Base-by-base conservation (phyloP, 2,113 vertebrate genomes). In the Dromiciops gliroides region DNA sequence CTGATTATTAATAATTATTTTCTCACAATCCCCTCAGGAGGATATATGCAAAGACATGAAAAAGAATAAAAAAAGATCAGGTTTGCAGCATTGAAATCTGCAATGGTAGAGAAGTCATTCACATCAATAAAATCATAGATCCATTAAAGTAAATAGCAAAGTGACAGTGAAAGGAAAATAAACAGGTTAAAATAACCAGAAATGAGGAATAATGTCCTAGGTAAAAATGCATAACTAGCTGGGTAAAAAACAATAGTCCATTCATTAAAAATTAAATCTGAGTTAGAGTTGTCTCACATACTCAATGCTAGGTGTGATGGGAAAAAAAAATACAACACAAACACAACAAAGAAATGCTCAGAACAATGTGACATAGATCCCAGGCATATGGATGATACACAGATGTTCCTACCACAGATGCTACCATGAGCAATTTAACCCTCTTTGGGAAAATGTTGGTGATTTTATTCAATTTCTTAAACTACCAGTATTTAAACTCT, bases 401-500 rank as follows among this genome's bases (percentile, higher is more conserved):
- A 95, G 94, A 92, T 96, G 93, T 96, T 97, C 90, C 24, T 56
- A 98, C 88, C 93, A 95, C 94, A 97, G 95, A 91, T 95, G 93
- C 92, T 96, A 88, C 90, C 96, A 97, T 88, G 93, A 95, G 93
- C 25, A 90, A 28, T 92, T 91, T 90, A 97, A 95, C 93, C 91
- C 48, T 96, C 96, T 95, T 37, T 93, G 47, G 92, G 31, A 95
- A 98, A 96, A 97, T 97, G 97, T 94, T 91, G 93, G 37, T 56
- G 3, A 95, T 95, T 97, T 93, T 92, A 88, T 96, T 97, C 94
- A 95, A 94, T 95, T 97, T 98, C 93, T 97, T 98, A 51, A 97
- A 95, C 94, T 56, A 97, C 95, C 95, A 96, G 93, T 96, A 96
- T 91, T 93, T 94, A 98, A 98, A 89, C 94, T 94, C 92, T 91